Base-by-base conservation (phyloP, 2,888 invertebrate species). In the Papilio gigon region DNA sequence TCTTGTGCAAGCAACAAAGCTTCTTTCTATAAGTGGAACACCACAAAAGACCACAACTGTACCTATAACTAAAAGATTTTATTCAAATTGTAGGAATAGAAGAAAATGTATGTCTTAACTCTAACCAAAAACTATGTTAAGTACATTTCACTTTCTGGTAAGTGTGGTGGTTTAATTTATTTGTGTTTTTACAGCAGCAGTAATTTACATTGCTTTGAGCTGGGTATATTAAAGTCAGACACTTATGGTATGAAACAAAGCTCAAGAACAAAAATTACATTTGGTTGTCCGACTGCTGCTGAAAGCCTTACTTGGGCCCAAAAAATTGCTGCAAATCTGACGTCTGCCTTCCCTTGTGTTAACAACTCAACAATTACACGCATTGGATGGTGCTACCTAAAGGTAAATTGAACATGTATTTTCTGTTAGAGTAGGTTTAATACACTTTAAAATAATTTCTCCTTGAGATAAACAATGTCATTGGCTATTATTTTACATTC, bases 361-460 rank as follows among this genome's bases (percentile, higher is more conserved):
- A 94, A 95, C 71, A 94, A 95, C 0, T 92, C 95, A 1, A 95
- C 96, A 80, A 95, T 94, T 76, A 95, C 94, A 17, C 89, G 96
- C 78, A 95, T 95, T 74, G 97, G 97, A 27, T 97, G 97, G 96
- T 95, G 96, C 75, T 97, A 95, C 81, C 87, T 97, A 71, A 95
- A 94, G 94, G 95, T 94, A 74, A 61, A 60, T 65, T 1, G 37
- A 37, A n/a, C n/a, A n/a, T n/a, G n/a, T n/a, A n/a, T n/a, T n/a
- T n/a, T n/a, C n/a, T n/a, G n/a, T n/a, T n/a, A n/a, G n/a, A n/a
- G n/a, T n/a, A n/a, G n/a, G n/a, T n/a, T n/a, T n/a, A n/a, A n/a
- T n/a, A n/a, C n/a, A n/a, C n/a, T n/a, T n/a, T n/a, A n/a, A n/a
- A n/a, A n/a, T n/a, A n/a, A n/a, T n/a, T n/a, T n/a, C n/a, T n/a